phyloP scores from a whole-genome alignment of 1,140 invertebrate species.

The Anoplolepis gracilipes region DNA sequence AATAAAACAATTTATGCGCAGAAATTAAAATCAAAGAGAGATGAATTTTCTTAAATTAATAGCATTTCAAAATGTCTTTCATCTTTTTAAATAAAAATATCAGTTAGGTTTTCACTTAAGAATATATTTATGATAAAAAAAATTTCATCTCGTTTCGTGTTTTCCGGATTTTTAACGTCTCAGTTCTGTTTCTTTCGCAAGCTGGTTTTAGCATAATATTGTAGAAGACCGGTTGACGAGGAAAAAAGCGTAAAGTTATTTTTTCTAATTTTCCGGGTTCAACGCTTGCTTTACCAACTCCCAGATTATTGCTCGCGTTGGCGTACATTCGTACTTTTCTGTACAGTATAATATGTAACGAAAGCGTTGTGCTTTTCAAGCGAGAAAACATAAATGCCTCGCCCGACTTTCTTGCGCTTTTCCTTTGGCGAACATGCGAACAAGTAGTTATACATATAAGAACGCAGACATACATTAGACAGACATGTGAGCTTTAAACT shows the following conservation, averaged over 20 bases:
- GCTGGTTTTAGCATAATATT: neutral
- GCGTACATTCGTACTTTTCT: slow-evolving; percentile 22
- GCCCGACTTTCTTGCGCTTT: slow-evolving; percentile 43
- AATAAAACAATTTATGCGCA: neutral
- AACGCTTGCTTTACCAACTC: neutral
- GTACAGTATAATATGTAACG: slow-evolving; percentile 15
- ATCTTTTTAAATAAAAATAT: neutral
- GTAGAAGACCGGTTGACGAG: neutral
- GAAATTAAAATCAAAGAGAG: slow-evolving; percentile 1
- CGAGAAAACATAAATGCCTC: slow-evolving; percentile 44
- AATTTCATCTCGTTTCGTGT: slow-evolving; percentile 6
- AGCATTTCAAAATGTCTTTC: neutral
- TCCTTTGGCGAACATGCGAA: slow-evolving; percentile 30
- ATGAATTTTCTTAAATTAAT: slow-evolving; percentile 21
- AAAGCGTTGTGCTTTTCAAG: slow-evolving; percentile 40
- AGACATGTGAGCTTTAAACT: neutral
- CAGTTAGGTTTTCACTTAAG: no score
- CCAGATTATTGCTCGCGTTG: slow-evolving; percentile 10
- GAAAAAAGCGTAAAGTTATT: slow-evolving; percentile 14
- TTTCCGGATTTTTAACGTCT: neutral
- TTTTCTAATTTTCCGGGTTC: neutral
- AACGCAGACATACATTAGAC: neutral
- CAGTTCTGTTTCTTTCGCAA: neutral
- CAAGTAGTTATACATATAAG: neutral
- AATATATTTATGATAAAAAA: neutral